Conservation (phyloP, 2,888 invertebrate species). For the Nesidiocoris tenuis region DNA sequence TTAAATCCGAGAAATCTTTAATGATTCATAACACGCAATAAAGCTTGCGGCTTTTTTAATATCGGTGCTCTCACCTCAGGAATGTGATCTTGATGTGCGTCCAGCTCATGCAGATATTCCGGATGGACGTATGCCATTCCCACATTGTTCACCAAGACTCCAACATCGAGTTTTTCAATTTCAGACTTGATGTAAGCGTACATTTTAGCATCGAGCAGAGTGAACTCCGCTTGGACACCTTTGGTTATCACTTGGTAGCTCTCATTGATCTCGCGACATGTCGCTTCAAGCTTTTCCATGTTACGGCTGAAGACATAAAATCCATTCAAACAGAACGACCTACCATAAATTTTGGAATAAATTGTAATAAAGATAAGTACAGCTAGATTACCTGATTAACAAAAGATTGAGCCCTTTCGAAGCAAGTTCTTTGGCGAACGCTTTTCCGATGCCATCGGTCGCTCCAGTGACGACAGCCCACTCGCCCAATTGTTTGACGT, state of each 20-base stretch:
- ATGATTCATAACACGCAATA: no score
- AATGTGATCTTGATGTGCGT: constrained; percentile 16
- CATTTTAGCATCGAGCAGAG: constrained; percentile 14
- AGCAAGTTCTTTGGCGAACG: constrained; percentile 26
- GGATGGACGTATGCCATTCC: constrained; percentile 19
- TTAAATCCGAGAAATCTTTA: no score
- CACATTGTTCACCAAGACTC: constrained; percentile 28
- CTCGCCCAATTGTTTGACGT: constrained; percentile 11
- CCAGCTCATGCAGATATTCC: constrained; percentile 24
- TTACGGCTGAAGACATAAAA: constrained; percentile 6
- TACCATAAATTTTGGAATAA: no score
- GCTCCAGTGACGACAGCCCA: constrained; percentile 38
- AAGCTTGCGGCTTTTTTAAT: no score
- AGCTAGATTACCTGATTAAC: constrained; percentile 10
- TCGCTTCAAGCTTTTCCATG: constrained; percentile 11
- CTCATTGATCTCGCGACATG: constrained; percentile 14
- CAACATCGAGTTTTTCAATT: constrained; percentile 15
- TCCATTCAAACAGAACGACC: no score
- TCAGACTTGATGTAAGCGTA: background rate
- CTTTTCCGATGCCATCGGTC: constrained; percentile 35
- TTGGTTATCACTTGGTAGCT: constrained; percentile 5
- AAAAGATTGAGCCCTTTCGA: constrained; percentile 9
- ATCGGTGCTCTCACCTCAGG: background rate
- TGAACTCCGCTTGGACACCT: constrained; percentile 19
- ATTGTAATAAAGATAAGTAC: no score